phyloP scores from a whole-genome alignment of 2,797 vertebrate genomes.

The Lithobates sylvaticus region DNA sequence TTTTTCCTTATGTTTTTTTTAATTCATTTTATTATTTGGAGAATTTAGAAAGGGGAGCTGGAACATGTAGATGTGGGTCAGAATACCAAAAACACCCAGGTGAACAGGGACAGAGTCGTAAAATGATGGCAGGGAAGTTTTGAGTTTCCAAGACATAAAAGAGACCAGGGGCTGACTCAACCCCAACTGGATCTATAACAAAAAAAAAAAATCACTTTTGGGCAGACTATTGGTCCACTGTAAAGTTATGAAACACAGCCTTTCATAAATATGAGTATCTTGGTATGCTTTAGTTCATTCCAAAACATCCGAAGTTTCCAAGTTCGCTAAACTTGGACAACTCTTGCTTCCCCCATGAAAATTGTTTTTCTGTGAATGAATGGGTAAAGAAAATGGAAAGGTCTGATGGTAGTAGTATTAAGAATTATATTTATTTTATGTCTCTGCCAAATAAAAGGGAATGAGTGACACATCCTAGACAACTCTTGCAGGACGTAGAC shows the following conservation, averaged over 20 bases:
- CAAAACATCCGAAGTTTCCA: not conserved
- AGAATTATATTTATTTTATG: slow-evolving; percentile 12
- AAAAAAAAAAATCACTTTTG: not conserved
- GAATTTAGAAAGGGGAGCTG: too few relatives aligned
- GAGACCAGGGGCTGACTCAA: not conserved
- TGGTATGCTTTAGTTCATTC: not conserved
- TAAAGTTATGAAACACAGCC: not conserved
- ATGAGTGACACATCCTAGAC: slow-evolving; percentile 41
- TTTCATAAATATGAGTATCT: not conserved
- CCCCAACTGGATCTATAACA: not conserved
- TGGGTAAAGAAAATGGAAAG: slow-evolving; percentile 26
- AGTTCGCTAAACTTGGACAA: not conserved
- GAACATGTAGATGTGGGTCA: too few relatives aligned
- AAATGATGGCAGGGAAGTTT: too few relatives aligned
- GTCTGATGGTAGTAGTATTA: slow-evolving; percentile 23
- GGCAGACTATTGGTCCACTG: not conserved
- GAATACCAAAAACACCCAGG: too few relatives aligned
- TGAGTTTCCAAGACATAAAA: too few relatives aligned
- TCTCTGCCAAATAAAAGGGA: slow-evolving; percentile 37
- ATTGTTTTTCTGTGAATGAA: slow-evolving; percentile 26
- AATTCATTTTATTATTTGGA: too few relatives aligned
- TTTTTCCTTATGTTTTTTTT: too few relatives aligned
- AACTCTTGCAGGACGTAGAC: slow-evolving; percentile 6
- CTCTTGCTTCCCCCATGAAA: slow-evolving; percentile 13
- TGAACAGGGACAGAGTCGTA: too few relatives aligned